phyloP scores from a whole-genome alignment of 1,140 invertebrate genomes.

The Gryllus bimaculatus region DNA sequence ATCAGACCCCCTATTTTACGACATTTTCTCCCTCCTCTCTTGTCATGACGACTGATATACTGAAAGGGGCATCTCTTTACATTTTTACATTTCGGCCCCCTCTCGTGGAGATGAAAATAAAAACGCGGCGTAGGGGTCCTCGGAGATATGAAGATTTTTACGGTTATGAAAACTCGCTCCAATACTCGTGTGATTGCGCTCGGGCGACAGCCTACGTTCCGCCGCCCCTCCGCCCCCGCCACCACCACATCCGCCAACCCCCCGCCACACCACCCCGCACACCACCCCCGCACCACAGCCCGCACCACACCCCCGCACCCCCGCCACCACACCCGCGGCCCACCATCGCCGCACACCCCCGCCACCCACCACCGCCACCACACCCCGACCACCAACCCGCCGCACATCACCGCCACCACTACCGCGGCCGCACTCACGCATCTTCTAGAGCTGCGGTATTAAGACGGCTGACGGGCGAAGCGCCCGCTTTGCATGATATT shows the following conservation, averaged over 20 bases:
- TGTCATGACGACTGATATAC: background rate
- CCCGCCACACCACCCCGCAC: no score
- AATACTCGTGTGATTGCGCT: background rate
- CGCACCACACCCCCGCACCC: no score
- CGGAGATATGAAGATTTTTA: constrained; percentile 1
- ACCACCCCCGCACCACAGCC: no score
- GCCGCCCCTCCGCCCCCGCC: background rate
- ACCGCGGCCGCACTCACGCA: no score
- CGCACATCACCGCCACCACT: no score
- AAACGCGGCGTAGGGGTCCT: background rate
- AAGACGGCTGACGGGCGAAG: background rate
- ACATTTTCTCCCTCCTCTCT: background rate
- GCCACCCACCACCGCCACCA: no score
- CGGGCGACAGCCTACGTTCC: background rate
- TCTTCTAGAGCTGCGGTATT: background rate
- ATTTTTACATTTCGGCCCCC: background rate
- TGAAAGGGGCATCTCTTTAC: background rate
- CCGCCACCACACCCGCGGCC: no score
- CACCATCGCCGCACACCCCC: no score
- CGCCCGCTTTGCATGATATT: background rate
- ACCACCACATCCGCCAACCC: no score
- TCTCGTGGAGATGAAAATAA: background rate
- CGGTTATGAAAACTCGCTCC: background rate
- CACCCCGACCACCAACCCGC: no score
- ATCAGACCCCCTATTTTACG: background rate